Base-by-base conservation (phyloP, 2,888 invertebrate species). In the Fissipunctia ypsillon region DNA sequence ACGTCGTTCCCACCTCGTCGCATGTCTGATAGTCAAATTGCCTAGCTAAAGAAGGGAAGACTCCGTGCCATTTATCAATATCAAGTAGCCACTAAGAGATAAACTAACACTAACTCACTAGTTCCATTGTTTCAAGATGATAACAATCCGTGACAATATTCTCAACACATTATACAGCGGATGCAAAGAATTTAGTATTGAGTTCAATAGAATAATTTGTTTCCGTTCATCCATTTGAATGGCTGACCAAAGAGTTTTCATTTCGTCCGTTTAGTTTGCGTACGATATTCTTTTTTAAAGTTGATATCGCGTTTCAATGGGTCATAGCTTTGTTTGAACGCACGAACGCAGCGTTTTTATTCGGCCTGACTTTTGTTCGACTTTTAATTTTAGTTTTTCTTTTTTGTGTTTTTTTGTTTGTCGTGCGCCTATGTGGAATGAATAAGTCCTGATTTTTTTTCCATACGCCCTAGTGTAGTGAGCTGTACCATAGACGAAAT, bases 171-270 rank as follows among this genome's bases (percentile, higher is more conserved):
- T 68, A 79, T 28, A 35, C 31, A 60, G 80, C 81, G 81, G 81
- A 82, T 83, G 73, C 68, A 80, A 73, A 70, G 66, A 82, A 73
- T 82, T 83, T 70, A 80, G 67, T 86, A 89, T 88, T 88, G 87
- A 87, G 83, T 82, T 88, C 89, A 93, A 93, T 93, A 87, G 92
- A 89, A 92, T 93, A 91, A 93, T 93, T 90, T 84, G 89, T 84
- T 90, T 90, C 93, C 93, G 92, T 77, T 84, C 85, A 87, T 84
- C 87, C 86, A 91, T 88, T 91, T 90, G 89, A 88, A 82, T 83
- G 74, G 83, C 76, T 83, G 76, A 83, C 81, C 81, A 83, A 84
- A 78, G 66, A 85, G 86, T 88, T 84, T 86, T 67, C 67, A 83
- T 84, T 84, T 81, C 64, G 69, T 70, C 70, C 78, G 63, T 73